Conservation (phyloP, 2,888 invertebrate species). For the Mechanitis mazaeus region DNA sequence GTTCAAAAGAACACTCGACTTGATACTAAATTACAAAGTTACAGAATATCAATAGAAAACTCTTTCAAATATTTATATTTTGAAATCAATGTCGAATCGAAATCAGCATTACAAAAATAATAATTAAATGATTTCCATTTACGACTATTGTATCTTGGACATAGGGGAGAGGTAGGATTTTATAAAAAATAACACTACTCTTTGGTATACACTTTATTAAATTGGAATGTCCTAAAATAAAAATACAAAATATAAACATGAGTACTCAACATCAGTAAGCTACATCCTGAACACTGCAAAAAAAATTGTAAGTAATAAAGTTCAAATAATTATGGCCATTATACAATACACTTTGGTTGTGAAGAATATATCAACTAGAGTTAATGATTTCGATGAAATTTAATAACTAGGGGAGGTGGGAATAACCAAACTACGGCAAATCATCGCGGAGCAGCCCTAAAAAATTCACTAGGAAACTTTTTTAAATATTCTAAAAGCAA, state of each 20-base stretch:
- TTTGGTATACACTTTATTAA: slow-evolving; percentile 61
- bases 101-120: no score
- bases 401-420: slow-evolving; percentile 27
- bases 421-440: not conserved
- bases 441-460: no score
- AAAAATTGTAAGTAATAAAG: slow-evolving; percentile 24
- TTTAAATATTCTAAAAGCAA: no score
- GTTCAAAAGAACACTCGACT: no score
- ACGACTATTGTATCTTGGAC: no score
- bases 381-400: slow-evolving; percentile 25
- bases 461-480: no score
- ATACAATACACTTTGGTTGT: slow-evolving; percentile 56
- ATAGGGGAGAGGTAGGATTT: no score
- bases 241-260: slow-evolving; percentile 51
- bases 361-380: slow-evolving; percentile 30
- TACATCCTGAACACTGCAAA: slow-evolving; percentile 39
- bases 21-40: no score
- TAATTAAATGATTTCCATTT: no score
- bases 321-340: slow-evolving; percentile 48
- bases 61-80: no score
- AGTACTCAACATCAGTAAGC: slow-evolving; percentile 31
- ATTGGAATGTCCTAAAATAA: slow-evolving; percentile 65
- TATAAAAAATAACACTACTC: slow-evolving; percentile 35
- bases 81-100: no score
- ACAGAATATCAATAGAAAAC: no score